Evolutionary conservation across 92 coral and sea anemone species (phyloP), one percentile per base, ranked within the genome.

Genomic region (Ricordea florida): DNA sequence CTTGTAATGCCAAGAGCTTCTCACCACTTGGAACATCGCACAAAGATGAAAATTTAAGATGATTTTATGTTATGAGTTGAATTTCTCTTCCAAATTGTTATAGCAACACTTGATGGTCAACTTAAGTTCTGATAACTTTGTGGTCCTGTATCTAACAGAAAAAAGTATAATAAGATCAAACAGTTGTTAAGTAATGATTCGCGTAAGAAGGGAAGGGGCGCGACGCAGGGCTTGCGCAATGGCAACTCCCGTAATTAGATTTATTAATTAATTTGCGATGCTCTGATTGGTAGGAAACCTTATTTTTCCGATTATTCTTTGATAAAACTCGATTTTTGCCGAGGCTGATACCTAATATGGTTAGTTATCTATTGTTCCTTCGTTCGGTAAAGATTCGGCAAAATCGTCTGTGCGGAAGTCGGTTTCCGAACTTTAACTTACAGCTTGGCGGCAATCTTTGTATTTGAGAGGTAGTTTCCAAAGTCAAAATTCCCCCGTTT

Each of bases 331-430:
- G 59, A 51, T 25, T 51, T 51, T 24, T 5, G 26, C 59, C 59
- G 34, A 51, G 15, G 59, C 14, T 2, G 11, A 5, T 51, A 8
- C 59, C 59, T 51, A 10, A 16, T 16, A 56, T 56, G 62, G 62
- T 11, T 8, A 9, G 20, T 1, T 8, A 14, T 11, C 22, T 21
- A 56, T 56, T 56, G 62, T 56, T 56, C 42, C 33, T 29, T 11
- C 7, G 3, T 2, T 56, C 42, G 22, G 22, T 10, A 10, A 47
- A 47, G 25, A 4, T 47, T 47, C 22, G 55, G 55, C 5, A 15
- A 3, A 56, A 29, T 56, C 62, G 62, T 26, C 29, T 30, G 62
- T 56, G 62, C 38, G 62, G 41, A 56, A 56, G 40, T 56, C 62
- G 21, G 62, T 56, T 31, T 56, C 42, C 17, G 41, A 56, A 28